phyloP scores from a whole-genome alignment of 2,797 vertebrate genomes.

The Hemibagrus guttatus region DNA sequence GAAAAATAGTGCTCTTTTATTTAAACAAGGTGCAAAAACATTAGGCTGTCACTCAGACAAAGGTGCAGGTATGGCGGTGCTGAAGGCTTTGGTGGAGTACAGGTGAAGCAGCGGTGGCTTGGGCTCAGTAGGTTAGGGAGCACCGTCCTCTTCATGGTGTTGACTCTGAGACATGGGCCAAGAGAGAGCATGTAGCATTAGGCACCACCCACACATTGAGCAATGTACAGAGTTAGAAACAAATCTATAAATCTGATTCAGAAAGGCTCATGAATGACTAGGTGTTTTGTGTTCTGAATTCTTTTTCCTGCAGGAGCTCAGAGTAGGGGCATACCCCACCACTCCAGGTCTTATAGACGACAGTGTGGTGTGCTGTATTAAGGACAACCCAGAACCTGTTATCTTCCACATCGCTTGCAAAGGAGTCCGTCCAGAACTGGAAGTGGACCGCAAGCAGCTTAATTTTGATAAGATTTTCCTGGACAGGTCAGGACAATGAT shows the following conservation, averaged over 20 bases:
- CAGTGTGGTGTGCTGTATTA: constrained; percentile 79
- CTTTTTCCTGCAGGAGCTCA: constrained; percentile 73
- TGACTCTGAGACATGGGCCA: no score
- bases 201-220: no score
- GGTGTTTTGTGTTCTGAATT: not conserved
- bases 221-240: no score
- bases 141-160: no score
- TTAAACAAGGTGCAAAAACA: no score
- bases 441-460: constrained; percentile 78
- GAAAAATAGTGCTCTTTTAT: no score
- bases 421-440: constrained; percentile 81
- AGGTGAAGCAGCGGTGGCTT: no score
- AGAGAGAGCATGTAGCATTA: no score
- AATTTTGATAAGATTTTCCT: constrained; percentile 81
- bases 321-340: constrained; percentile 86
- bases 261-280: not conserved
- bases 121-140: no score
- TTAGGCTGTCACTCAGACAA: no score
- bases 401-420: constrained; percentile 81
- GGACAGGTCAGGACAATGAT: constrained; percentile 73
- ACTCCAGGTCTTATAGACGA: constrained; percentile 78
- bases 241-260: not conserved
- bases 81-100: no score
- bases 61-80: no score
- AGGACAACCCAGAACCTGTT: constrained; percentile 80